Evolutionary conservation across 64 coral and sea anemone genomes (phyloP).

Genomic region (Actinia equina): DNA sequence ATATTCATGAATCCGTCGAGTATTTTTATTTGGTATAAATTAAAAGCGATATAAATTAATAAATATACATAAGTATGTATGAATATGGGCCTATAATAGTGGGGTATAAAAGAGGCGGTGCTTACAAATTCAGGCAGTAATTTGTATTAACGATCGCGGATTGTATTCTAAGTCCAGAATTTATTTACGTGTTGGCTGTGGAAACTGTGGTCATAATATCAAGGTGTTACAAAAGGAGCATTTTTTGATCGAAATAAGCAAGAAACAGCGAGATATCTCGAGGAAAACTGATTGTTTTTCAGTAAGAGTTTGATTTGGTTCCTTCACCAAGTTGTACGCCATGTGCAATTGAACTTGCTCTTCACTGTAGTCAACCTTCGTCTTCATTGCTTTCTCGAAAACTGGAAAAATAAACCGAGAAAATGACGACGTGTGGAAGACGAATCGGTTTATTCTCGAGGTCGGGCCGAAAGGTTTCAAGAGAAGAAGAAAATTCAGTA

Average conservation of each 20-base stretch:
- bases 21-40: not conserved
- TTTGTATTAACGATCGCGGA: not conserved
- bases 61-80: too few relatives aligned
- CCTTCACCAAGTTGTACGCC: not conserved
- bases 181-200: not conserved
- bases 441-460: constrained; percentile 34
- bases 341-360: not conserved
- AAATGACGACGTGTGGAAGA: constrained; percentile 33
- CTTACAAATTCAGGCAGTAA: not conserved
- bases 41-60: not conserved
- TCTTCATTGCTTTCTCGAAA: not conserved
- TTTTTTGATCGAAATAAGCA: not conserved
- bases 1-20: not conserved
- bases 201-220: not conserved
- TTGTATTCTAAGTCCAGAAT: not conserved
- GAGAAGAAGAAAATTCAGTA: constrained; percentile 16
- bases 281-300: not conserved
- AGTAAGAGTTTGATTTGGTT: not conserved
- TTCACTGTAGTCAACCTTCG: not conserved
- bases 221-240: not conserved
- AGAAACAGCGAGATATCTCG: not conserved
- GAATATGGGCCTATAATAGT: too few relatives aligned
- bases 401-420: not conserved
- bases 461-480: constrained; percentile 43
- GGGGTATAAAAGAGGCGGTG: not conserved